Percentiles rank a stretch among this genome's conserved stretches.
These are phyloP conservation scores for Hesperophylax magnus DNA, from an alignment of 1,140 invertebrate species.

Conservation along the genomic window DNA sequence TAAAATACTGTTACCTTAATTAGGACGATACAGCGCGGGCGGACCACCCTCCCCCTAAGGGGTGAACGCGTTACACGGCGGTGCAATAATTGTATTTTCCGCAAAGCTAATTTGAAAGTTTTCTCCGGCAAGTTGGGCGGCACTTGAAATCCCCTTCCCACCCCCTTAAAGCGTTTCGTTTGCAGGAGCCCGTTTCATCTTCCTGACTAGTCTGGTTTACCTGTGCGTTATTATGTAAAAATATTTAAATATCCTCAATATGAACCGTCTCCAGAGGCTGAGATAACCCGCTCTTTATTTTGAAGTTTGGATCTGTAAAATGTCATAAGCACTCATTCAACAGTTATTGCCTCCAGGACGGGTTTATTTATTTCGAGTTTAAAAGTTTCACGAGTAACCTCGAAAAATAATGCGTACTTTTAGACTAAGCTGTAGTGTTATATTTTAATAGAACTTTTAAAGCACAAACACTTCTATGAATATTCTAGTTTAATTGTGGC, in stretches of 20 bases:
- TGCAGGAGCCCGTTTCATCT: slow-evolving; percentile 21
- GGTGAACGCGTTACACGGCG: slow-evolving; percentile 44
- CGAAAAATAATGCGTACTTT: too few species aligned
- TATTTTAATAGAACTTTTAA: too few species aligned
- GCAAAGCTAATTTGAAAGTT: slow-evolving; percentile 56
- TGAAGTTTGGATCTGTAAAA: background rate
- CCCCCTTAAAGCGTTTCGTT: background rate
- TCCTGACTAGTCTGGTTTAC: background rate
- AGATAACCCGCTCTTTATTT: slow-evolving; percentile 22
- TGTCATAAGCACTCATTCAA: slow-evolving; percentile 26
- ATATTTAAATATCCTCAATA: slow-evolving; percentile 26
- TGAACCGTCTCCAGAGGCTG: background rate
- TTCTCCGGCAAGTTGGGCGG: slow-evolving; percentile 48
- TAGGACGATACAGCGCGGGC: slow-evolving; percentile 26
- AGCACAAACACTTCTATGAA: too few species aligned
- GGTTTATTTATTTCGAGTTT: background rate
- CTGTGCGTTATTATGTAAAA: slow-evolving; percentile 25
- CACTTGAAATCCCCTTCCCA: slow-evolving; percentile 41
- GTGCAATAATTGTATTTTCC: slow-evolving; percentile 55
- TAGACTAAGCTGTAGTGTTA: too few species aligned
- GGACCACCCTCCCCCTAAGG: background rate
- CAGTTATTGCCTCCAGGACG: background rate
- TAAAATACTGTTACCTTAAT: slow-evolving; percentile 29
- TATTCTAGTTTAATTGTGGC: too few species aligned
- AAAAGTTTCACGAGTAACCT: too few species aligned